phyloP scores from a whole-genome alignment of 2,888 invertebrate genomes.

The Lycophotia porphyrea region DNA sequence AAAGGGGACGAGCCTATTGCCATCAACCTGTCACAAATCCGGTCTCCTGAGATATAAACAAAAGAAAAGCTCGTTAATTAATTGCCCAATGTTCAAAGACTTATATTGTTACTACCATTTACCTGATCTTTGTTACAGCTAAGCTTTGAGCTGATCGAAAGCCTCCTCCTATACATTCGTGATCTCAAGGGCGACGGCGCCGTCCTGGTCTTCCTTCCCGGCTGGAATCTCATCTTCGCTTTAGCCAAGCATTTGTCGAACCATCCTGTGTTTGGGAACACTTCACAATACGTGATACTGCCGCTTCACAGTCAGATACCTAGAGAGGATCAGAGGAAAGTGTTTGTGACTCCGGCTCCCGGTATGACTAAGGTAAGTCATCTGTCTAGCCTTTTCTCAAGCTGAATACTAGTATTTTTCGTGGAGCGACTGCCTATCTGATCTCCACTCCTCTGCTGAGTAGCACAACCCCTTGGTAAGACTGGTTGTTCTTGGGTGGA shows the following conservation, averaged over 20 bases:
- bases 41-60: background rate
- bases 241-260: conserved; percentile 95
- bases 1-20: too few species aligned
- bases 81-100: background rate
- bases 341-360: conserved; percentile 96
- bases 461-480: too few species aligned
- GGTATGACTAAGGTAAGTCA: conserved; percentile 94
- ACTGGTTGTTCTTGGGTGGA: too few species aligned
- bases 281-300: conserved; percentile 93
- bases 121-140: conserved; percentile 81
- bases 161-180: conserved; percentile 92
- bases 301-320: conserved; percentile 99
- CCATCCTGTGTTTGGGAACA: conserved; percentile 92
- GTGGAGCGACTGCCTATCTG: background rate
- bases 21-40: too few species aligned
- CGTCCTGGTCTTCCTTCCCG: conserved; percentile 97
- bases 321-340: conserved; percentile 97
- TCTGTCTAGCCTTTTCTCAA: background rate
- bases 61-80: background rate
- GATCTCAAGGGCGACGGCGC: conserved; percentile 93
- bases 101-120: background rate
- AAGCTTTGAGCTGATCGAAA: conserved; percentile 97
- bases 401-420: background rate
- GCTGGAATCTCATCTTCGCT: conserved; percentile 99
- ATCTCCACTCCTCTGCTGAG: background rate